Conservation (phyloP, 1,140 invertebrate genomes). For the Polypedilum vanderplanki region DNA sequence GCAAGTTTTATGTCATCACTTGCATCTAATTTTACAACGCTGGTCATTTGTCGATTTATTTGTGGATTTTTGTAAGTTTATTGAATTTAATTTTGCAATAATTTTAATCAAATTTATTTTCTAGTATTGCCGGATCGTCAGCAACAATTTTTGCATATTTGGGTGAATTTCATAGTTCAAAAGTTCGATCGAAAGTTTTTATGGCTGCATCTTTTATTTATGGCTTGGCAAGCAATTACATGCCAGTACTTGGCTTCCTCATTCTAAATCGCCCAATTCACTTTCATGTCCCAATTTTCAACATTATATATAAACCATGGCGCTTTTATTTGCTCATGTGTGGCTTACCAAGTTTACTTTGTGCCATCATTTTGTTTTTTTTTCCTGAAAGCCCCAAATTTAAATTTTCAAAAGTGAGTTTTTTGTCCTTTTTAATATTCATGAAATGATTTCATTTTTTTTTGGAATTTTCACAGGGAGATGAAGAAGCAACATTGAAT, state of each 20-base stretch:
- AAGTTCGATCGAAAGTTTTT: constrained; percentile 34
- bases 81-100: no score
- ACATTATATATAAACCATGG: constrained; percentile 56
- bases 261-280: constrained; percentile 53
- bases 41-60: constrained; percentile 48
- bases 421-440: neutral
- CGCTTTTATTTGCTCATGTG: constrained; percentile 57
- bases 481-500: constrained; percentile 48
- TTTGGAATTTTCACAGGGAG: constrained; percentile 40
- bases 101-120: no score
- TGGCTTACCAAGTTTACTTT: constrained; percentile 54
- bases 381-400: constrained; percentile 69
- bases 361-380: constrained; percentile 50
- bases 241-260: constrained; percentile 58
- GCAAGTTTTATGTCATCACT: constrained; percentile 47
- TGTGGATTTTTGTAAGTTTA: constrained; percentile 54
- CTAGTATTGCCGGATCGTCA: constrained; percentile 35
- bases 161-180: constrained; percentile 37
- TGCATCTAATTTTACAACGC: constrained; percentile 47
- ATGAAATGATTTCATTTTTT: neutral
- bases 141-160: constrained; percentile 37
- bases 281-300: constrained; percentile 40
- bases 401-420: constrained; percentile 43
- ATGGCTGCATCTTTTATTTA: constrained; percentile 37
- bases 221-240: constrained; percentile 35